These are phyloP conservation scores for Bugula neritina DNA, from an alignment of 2,888 invertebrate genomes.

Conservation along the genomic window DNA sequence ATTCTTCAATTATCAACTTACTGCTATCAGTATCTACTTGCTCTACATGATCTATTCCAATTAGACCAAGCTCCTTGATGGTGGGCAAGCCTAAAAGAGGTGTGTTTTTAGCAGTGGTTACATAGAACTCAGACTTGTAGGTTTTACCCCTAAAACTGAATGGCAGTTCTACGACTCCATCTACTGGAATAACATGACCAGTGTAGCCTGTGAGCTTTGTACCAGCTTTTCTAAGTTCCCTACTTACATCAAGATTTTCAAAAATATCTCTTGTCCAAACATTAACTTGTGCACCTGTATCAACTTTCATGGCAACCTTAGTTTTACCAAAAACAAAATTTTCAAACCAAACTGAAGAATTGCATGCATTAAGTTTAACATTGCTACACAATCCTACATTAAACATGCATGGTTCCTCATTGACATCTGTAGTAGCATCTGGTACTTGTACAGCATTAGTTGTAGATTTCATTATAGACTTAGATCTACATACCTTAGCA, in stretches of 20 bases:
- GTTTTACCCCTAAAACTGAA: not conserved
- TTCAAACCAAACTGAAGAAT: slow-evolving; percentile 14
- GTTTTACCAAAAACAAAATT: not conserved
- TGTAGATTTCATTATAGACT: no score
- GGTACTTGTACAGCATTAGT: not conserved
- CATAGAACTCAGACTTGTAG: not conserved
- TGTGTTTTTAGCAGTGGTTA: not conserved
- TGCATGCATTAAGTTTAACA: not conserved
- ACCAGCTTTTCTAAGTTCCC: not conserved
- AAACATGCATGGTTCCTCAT: not conserved
- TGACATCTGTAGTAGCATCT: not conserved
- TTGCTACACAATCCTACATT: not conserved
- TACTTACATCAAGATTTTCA: not conserved
- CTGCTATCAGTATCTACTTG: not conserved
- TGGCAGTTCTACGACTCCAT: not conserved
- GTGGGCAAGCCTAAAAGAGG: not conserved
- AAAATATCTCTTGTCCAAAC: not conserved
- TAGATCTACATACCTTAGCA: not conserved
- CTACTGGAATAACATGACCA: not conserved
- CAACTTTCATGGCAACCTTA: not conserved
- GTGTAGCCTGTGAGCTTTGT: not conserved
- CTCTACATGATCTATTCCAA: not conserved
- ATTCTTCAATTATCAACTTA: not conserved
- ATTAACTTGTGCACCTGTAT: slow-evolving; percentile 10
- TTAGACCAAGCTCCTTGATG: not conserved